A percentile compares a stretch with the other conserved stretches of the same genome.
Evolutionary conservation across 64 coral and sea anemone species (phyloP).

Genomic region (Pocillopora damicornis): DNA sequence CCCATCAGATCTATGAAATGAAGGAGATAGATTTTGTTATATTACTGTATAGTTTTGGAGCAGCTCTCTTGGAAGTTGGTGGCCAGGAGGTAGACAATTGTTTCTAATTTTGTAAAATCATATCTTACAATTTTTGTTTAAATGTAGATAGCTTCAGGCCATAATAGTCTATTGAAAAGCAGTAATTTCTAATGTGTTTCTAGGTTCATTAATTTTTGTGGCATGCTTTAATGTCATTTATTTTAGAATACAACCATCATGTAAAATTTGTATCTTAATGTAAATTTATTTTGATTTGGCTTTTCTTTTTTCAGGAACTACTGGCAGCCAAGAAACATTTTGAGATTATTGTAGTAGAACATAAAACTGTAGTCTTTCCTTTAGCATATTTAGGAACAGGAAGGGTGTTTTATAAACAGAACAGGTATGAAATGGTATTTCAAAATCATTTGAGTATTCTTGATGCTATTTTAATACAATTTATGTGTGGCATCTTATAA

Average conservation of each 20-base stretch:
- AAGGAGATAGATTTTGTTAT: slow-evolving; percentile 71
- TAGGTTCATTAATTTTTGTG: too few species aligned
- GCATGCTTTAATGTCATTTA: too few species aligned
- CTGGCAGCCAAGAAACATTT: slow-evolving; percentile 68
- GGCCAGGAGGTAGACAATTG: slow-evolving; percentile 41
- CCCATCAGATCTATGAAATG: slow-evolving; percentile 60
- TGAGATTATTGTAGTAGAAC: slow-evolving; percentile 60
- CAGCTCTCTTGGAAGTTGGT: slow-evolving; percentile 66
- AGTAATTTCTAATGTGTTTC: too few species aligned
- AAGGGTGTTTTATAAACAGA: slow-evolving; percentile 74
- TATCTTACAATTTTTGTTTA: too few species aligned
- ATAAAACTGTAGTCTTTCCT: slow-evolving; percentile 73
- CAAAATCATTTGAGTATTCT: background rate
- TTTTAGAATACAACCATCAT: too few species aligned
- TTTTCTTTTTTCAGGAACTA: slow-evolving; percentile 59
- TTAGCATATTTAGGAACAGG: slow-evolving; percentile 76
- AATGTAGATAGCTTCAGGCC: too few species aligned
- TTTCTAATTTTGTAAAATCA: background rate
- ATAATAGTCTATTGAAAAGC: too few species aligned
- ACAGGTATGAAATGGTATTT: slow-evolving; percentile 50
- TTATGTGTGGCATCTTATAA: too few species aligned
- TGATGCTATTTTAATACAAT: too few species aligned
- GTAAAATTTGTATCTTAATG: background rate
- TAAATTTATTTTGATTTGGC: background rate
- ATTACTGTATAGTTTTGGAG: slow-evolving; percentile 75